Conservation (phyloP, 2,113 vertebrate genomes). For the Solea senegalensis region DNA sequence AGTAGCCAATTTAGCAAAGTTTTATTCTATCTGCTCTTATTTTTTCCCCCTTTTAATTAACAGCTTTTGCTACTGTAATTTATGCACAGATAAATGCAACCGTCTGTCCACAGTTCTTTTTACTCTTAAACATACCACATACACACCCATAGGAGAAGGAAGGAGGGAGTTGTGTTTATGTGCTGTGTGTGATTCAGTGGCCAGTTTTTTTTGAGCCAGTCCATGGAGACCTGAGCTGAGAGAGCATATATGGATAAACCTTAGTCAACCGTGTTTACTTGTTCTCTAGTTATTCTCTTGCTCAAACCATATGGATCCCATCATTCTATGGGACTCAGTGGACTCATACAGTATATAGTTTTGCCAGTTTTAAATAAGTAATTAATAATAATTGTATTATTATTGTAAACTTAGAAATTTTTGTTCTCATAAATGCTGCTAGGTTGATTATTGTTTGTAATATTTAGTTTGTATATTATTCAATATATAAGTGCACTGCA, state of each 20-base stretch:
- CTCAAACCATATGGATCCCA: conserved; percentile 67
- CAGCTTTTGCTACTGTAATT: conserved; percentile 66
- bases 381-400: no score
- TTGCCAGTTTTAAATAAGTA: no score
- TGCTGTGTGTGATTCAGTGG: conserved; percentile 59
- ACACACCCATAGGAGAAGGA: conserved; percentile 16
- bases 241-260: conserved; percentile 70
- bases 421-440: no score
- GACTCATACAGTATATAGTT: background rate
- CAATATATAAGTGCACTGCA: no score
- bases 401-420: no score
- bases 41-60: conserved; percentile 58
- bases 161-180: conserved; percentile 43
- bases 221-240: conserved; percentile 59
- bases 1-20: conserved; percentile 65
- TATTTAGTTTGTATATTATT: no score
- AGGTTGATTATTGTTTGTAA: no score
- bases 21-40: conserved; percentile 40
- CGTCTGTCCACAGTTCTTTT: conserved; percentile 63
- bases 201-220: conserved; percentile 68
- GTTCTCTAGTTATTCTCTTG: conserved; percentile 48
- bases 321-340: conserved; percentile 9
- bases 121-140: conserved; percentile 47
- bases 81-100: conserved; percentile 69
- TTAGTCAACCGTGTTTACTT: conserved; percentile 70